Evolutionary conservation across 2,797 vertebrate genomes (phyloP), one percentile per base, ranked within the genome.

Genomic region (Melanotaenia nigrans): DNA sequence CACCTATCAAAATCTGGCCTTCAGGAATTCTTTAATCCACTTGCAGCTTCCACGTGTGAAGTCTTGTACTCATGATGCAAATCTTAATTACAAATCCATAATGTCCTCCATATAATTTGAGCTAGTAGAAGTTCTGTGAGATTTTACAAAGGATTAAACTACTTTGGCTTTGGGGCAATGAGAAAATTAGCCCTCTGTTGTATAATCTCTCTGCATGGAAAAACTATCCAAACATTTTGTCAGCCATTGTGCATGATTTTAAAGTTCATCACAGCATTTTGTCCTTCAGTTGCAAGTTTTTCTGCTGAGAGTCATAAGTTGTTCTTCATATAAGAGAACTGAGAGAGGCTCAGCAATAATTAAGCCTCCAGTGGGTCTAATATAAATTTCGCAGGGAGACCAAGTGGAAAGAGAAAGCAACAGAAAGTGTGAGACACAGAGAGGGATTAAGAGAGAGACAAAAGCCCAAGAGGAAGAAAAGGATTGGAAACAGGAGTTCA

Each of bases 351-450:
- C 81, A 87, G 84, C 73, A 84, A 87, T 92, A 85, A 91, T 92
- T 92, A 89, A 36, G 87, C 90, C 92, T 87, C 75, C 38, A 92
- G 91, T 92, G 89, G 78, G 82, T 89, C 76, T 86, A 90, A 91
- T 90, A 89, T 81, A 90, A 90, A 90, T 89, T 85, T 87, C 85
- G 87, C 77, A 86, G 85, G 83, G 81, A 91, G 78, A 81, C 70
- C 2, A 78, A 82, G 73, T 66, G 78, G 69, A 65, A 79, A 79
- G 76, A 79, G 84, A 65, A 63, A 60, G 42, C 42, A 61, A 72
- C 47, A 75, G 56, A 78, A 73, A 38, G 53, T 42, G 68, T 35
- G 53, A 68, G 42, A 72, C 68, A 63, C 75, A 80, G 77, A 84
- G 45, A 82, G 82, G 84, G 87, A 89, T 92, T 88, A 85, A 75